Evolutionary conservation across 1,140 invertebrate species (phyloP), one percentile per base, ranked within the genome.

Genomic region (Drosophila subpulchrella): DNA sequence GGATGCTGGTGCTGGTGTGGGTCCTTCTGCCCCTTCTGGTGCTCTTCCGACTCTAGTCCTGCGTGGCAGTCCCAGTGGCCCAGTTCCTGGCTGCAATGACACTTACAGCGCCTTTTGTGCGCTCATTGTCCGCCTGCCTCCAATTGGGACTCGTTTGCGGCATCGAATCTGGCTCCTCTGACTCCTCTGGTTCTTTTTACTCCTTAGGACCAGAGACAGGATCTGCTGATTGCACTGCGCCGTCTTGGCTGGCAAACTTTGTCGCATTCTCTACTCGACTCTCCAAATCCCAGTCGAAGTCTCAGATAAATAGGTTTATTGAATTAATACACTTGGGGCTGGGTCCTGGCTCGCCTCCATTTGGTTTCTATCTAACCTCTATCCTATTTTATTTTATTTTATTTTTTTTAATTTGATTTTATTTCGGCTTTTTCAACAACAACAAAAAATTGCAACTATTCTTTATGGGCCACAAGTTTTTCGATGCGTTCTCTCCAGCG

Each of bases 271-370:
- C 51, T 60, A 73, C 60, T 11, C 42, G 41, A 36, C 63, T 61
- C 39, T 57, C 41, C 13, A 50, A 59, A 67, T 67, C 58, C 58
- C 59, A 75, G 72, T 44, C 67, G 53, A 46, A 74, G 68, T 58
- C 61, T 58, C 75, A 80, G 67, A 86, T 86, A 86, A 86, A 86
- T 88, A 86, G 83, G 83, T 88, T 86, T 86, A 86, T 86, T 86
- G 83, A 86, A 86, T 86, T 86, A 86, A 86, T 88, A 65, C 83
- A 58, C 76, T 71, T 30, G 79, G 63, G 75, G 51, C n/a, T 47
- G 63, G 44, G 39, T 32, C 32, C 50, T 38, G 13, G 44, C 20
- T 17, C 36, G 27, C 50, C 59, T 68, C 30, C 47, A 34, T 50
- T 51, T 34, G 59, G 63, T 46, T 34, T 32, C 32, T 30, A 46